phyloP scores from a whole-genome alignment of 2,113 vertebrate species.

The Sula dactylatra region DNA sequence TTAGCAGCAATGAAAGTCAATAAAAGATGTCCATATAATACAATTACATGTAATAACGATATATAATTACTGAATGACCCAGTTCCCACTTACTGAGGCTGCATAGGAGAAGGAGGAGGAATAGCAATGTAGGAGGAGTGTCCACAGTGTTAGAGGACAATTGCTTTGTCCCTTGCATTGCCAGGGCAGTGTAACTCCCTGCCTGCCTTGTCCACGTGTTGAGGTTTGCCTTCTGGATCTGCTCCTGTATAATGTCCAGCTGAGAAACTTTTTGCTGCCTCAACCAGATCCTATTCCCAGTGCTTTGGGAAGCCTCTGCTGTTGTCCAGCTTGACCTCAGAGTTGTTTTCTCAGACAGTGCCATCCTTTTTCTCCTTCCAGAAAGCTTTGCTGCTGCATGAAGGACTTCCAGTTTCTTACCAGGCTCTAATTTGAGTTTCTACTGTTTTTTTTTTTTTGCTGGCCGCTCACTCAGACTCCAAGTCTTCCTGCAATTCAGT shows the following conservation, averaged over 20 bases:
- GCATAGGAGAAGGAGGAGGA: background rate
- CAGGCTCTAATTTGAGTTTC: background rate
- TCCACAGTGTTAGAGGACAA: background rate
- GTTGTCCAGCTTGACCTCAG: background rate
- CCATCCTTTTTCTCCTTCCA: background rate
- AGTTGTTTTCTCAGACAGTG: background rate
- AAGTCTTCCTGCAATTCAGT: slow-evolving; percentile 28
- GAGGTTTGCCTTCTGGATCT: background rate
- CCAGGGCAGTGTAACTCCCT: background rate
- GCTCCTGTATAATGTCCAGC: background rate
- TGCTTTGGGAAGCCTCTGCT: background rate
- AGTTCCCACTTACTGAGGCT: background rate
- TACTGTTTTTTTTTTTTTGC: background rate
- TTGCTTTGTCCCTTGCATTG: background rate
- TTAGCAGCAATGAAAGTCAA: background rate
- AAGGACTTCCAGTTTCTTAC: background rate
- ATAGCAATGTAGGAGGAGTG: background rate
- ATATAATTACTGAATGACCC: background rate
- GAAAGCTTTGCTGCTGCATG: background rate
- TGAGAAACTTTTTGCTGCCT: background rate
- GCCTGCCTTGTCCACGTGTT: background rate
- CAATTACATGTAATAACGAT: background rate
- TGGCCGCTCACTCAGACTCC: background rate
- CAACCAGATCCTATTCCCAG: background rate
- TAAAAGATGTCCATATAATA: background rate